A percentile compares a stretch with the other conserved stretches of the same genome.
phyloP scores from a whole-genome alignment of 2,888 invertebrate genomes.

The Serrognathus titanus region DNA sequence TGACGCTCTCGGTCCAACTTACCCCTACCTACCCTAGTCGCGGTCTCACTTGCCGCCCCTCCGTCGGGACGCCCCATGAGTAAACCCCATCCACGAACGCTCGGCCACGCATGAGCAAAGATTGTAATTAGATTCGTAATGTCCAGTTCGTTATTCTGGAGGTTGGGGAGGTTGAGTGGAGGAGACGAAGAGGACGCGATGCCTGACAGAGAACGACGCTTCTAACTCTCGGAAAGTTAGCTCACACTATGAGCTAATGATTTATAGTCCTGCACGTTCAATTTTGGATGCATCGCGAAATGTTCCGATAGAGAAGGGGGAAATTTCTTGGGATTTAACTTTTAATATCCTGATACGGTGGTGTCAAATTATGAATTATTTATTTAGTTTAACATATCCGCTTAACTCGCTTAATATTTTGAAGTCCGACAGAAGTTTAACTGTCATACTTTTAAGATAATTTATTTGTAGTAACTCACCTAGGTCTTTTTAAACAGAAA shows the following conservation, averaged over 20 bases:
- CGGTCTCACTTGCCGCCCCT: slow-evolving; percentile 36
- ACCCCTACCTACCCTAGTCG: slow-evolving; percentile 46
- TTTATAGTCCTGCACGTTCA: neutral
- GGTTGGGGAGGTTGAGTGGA: slow-evolving; percentile 29
- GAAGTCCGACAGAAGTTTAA: no score
- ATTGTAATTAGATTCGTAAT: slow-evolving; percentile 55
- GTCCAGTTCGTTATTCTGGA: slow-evolving; percentile 50
- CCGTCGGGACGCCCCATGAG: slow-evolving; percentile 40
- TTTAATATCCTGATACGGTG: no score
- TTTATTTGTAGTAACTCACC: no score
- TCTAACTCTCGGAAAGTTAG: neutral
- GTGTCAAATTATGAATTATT: no score
- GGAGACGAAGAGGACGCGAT: slow-evolving; percentile 27
- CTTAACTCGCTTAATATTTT: no score
- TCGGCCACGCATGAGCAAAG: slow-evolving; percentile 52
- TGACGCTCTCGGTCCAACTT: slow-evolving; percentile 30
- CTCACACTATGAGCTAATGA: neutral
- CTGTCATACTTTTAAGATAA: no score
- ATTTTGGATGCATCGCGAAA: slow-evolving; percentile 1
- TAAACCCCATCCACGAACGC: slow-evolving; percentile 40
- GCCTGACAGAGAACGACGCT: slow-evolving; percentile 2
- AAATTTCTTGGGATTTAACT: no score
- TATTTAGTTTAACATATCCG: no score
- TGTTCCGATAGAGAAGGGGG: no score
- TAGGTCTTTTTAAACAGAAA: no score